Percentiles rank a stretch among this genome's conserved stretches.
Evolutionary conservation across 2,113 vertebrate species (phyloP).

Genomic region (Lagenorhynchus albirostris): DNA sequence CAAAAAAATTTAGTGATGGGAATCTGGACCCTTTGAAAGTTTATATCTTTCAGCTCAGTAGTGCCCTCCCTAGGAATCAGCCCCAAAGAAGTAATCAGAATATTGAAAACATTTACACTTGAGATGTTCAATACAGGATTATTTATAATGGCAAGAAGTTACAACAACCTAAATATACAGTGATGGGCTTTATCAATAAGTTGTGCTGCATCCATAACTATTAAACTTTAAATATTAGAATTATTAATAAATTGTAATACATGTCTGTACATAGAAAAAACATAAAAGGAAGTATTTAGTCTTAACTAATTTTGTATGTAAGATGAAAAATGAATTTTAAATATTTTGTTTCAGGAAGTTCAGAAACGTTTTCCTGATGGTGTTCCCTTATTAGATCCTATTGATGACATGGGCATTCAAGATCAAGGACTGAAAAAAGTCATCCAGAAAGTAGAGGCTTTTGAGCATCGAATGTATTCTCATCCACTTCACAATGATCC

Average conservation of each 20-base stretch:
- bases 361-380: constrained; percentile 97
- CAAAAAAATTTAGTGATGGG: background rate
- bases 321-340: background rate
- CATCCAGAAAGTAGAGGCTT: constrained; percentile 97
- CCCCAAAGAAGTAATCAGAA: background rate
- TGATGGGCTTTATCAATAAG: background rate
- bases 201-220: background rate
- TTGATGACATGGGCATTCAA: constrained; percentile 99
- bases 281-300: background rate
- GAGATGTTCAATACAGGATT: background rate
- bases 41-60: background rate
- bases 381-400: constrained; percentile 92
- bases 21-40: background rate
- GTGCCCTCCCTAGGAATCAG: background rate
- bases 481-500: constrained; percentile 96
- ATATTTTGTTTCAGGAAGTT: constrained; percentile 88
- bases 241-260: background rate
- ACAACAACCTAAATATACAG: background rate
- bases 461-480: constrained; percentile 98
- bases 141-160: background rate
- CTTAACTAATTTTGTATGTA: background rate
- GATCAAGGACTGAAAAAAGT: constrained; percentile 96
- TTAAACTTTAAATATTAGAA: background rate
- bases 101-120: background rate
- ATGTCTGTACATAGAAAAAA: background rate